Base-by-base conservation (phyloP, 2,113 vertebrate genomes). In the Anarrhichthys ocellatus region DNA sequence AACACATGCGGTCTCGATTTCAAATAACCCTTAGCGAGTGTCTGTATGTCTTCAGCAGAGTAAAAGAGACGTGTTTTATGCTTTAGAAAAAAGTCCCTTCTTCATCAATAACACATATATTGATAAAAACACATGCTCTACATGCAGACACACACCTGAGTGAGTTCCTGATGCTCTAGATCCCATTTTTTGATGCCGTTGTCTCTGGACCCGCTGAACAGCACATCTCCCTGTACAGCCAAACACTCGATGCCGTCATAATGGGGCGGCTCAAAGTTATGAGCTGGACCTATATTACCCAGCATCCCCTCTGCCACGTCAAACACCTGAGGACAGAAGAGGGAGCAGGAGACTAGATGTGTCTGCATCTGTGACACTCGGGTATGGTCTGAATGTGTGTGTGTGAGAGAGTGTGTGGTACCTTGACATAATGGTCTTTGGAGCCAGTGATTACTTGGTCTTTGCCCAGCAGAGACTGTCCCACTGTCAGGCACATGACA, bases 101-200 rank as follows among this genome's bases (percentile, higher is more conserved):
- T 34, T 46, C 56, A 73, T 40, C 13, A 2, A 34, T 68, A 56
- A 71, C 48, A 50, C 27, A 46, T 29, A 78, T 27, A 42, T 73
- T 2, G 54, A 56, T 1, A 59, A 20, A 32, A 11, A 61, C 54
- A 40, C 69, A 46, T 6, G 17, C 22, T 73, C 14, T 34, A 65
- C 20, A 46, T 14, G 22, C 29, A 73, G 18, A 7, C 15, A 73
- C 54, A 66, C 50, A 99, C 98, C 97, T 99, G 98, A 65, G 94
- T 96, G 73, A 99, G 97, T 36, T 98, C 98, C 90, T 98, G 97
- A 78, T 97, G 97, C 76, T 96, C 96, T 93, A 99, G 94, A 89
- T 98, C 97, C 98, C 98, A 99, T 85, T 99, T 99, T 93, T 99
- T 99, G 65, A 99, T 96, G 83, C 98, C 98, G 0, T 99, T 99